Evolutionary conservation across 2,113 vertebrate genomes (phyloP).

Genomic region (Crocuta crocuta): DNA sequence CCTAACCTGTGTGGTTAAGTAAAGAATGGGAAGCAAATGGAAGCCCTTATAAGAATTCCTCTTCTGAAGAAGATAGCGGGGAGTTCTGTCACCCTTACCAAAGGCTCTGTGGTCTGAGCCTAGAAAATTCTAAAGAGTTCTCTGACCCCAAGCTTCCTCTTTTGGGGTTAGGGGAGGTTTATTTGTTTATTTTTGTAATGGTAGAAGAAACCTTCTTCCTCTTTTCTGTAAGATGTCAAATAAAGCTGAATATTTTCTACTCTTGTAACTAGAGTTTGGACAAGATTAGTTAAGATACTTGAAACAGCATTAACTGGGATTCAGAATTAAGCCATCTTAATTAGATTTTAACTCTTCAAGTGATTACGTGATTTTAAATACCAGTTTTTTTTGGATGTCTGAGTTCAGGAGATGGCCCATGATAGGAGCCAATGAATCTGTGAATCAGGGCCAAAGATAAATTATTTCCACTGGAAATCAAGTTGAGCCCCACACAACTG

Average conservation of each 20-base stretch:
- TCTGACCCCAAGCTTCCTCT: not conserved
- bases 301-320: not conserved
- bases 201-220: not conserved
- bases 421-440: not conserved
- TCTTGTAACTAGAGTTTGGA: not conserved
- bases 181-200: not conserved
- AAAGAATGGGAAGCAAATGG: not conserved
- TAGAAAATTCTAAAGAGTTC: not conserved
- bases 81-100: not conserved
- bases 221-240: not conserved
- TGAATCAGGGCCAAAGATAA: not conserved
- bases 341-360: not conserved
- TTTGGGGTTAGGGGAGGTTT: accelerated
- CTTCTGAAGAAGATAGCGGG: not conserved
- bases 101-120: not conserved
- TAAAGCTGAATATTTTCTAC: not conserved
- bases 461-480: not conserved
- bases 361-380: not conserved
- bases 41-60: not conserved
- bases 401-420: not conserved
- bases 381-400: not conserved
- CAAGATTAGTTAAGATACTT: not conserved
- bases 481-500: not conserved
- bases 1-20: not conserved
- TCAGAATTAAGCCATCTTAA: not conserved